These are phyloP conservation scores for Toxotes chatareus DNA, from an alignment of 2,113 vertebrate species.

Conservation along the genomic window DNA sequence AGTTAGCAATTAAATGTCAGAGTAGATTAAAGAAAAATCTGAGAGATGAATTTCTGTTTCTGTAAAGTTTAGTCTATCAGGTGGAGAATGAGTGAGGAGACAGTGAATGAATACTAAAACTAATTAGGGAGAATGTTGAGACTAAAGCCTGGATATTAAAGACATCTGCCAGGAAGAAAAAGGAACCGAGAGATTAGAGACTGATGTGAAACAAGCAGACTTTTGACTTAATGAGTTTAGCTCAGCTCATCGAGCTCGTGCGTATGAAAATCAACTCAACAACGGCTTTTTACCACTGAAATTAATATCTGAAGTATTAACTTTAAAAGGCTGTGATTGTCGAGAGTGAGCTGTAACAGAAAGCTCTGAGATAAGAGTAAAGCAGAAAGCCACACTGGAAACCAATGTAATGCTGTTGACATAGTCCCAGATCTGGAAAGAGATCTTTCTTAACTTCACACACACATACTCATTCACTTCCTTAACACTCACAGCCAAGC, in stretches of 20 bases:
- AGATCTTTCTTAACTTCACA: conserved; percentile 14
- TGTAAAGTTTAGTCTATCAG: conserved; percentile 31
- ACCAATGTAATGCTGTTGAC: not conserved
- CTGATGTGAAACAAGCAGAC: conserved; percentile 33
- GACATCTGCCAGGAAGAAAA: conserved; percentile 35
- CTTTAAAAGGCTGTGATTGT: not conserved
- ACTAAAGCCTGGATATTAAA: conserved; percentile 40
- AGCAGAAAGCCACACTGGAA: not conserved
- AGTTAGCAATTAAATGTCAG: conserved; percentile 41
- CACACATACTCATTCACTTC: conserved; percentile 1
- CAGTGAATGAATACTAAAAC: conserved; percentile 26
- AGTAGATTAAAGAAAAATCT: conserved; percentile 28
- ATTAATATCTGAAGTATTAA: conserved; percentile 16
- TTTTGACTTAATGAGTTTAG: conserved; percentile 41
- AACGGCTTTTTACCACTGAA: conserved; percentile 3
- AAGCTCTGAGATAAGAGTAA: conserved; percentile 7
- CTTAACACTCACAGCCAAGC: conserved; percentile 6
- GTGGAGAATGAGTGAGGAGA: conserved; percentile 19
- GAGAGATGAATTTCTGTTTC: conserved; percentile 28
- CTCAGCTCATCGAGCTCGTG: conserved; percentile 27
- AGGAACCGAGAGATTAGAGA: conserved; percentile 29
- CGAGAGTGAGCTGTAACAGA: not conserved
- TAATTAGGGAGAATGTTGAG: conserved; percentile 39
- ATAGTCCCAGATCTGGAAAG: conserved; percentile 25
- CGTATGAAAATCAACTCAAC: conserved; percentile 14